These are phyloP conservation scores for Aurelia aurita complex sp. Pacific DNA, from an alignment of 30 jellyfish, hydroid and myxozoan species.

Conservation along the genomic window DNA sequence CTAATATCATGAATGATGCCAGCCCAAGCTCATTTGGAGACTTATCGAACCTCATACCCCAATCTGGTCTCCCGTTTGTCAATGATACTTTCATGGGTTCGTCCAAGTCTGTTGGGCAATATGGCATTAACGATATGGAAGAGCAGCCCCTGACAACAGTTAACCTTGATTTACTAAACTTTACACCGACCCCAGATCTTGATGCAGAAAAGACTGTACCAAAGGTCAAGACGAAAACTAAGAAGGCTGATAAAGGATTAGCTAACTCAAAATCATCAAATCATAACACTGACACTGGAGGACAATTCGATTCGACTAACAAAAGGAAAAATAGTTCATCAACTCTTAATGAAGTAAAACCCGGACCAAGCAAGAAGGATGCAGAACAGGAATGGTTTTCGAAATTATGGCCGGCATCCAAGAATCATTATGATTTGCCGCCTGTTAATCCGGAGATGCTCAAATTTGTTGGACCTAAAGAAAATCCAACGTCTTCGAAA, in stretches of 20 bases:
- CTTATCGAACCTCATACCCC: not conserved
- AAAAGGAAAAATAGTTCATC: conserved; percentile 19
- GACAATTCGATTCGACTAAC: not conserved
- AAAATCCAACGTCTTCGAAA: not conserved
- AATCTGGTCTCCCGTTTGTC: not conserved
- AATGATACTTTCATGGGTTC: not conserved
- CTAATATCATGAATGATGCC: conserved; percentile 35
- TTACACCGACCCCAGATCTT: conserved; percentile 1
- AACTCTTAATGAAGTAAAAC: conserved; percentile 15
- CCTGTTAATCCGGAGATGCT: conserved; percentile 45
- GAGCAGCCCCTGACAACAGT: conserved; percentile 31
- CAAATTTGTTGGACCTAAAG: conserved; percentile 20
- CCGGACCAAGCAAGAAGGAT: conserved; percentile 41
- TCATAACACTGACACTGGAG: conserved; percentile 6
- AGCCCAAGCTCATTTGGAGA: not conserved
- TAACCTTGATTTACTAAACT: conserved; percentile 13
- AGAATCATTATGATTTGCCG: conserved; percentile 41
- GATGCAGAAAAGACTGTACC: conserved; percentile 11
- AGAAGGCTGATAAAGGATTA: not conserved
- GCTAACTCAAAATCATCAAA: not conserved
- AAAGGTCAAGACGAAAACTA: conserved; percentile 2
- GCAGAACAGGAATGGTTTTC: conserved; percentile 50
- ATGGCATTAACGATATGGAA: not conserved
- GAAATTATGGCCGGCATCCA: conserved; percentile 28
- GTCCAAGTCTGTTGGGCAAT: not conserved